Evolutionary conservation across 2,797 vertebrate species (phyloP).

Genomic region (Poliocrania exsul): DNA sequence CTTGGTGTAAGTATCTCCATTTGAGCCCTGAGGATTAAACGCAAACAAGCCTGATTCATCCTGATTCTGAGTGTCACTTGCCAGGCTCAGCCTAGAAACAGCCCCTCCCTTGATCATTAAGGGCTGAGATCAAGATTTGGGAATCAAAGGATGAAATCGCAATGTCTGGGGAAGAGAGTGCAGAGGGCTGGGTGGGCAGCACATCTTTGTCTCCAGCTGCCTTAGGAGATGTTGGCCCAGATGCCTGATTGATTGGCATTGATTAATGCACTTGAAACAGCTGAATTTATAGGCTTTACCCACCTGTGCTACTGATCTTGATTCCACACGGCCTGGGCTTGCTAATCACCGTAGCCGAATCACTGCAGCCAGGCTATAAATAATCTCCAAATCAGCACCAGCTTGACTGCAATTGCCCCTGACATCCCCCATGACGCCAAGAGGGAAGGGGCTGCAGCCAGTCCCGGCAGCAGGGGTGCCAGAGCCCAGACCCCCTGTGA

Average conservation of each 20-base stretch:
- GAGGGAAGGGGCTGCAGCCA: not conserved
- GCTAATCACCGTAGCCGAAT: not conserved
- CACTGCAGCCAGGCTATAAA: not conserved
- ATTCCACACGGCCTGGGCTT: not conserved
- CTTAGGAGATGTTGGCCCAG: not conserved
- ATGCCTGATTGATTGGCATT: not conserved
- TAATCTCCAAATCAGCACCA: not conserved
- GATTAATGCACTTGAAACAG: not conserved
- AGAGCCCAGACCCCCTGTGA: accelerated
- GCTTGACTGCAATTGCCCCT: not conserved
- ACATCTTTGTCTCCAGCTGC: accelerated
- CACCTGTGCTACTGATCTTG: not conserved
- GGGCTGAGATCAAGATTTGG: not conserved
- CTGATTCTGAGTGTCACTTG: not conserved
- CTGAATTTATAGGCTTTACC: not conserved
- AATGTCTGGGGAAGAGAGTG: accelerated
- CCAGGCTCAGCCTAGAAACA: not conserved
- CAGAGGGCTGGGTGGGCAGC: not conserved
- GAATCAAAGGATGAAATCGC: not conserved
- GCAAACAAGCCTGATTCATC: not conserved
- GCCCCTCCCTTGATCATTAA: not conserved
- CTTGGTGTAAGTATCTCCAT: constrained; percentile 70
- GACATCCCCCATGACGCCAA: accelerated
- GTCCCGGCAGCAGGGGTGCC: not conserved
- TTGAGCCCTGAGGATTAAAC: not conserved